Conservation (phyloP, 2,113 vertebrate genomes). For the Emydura subglobosa region DNA sequence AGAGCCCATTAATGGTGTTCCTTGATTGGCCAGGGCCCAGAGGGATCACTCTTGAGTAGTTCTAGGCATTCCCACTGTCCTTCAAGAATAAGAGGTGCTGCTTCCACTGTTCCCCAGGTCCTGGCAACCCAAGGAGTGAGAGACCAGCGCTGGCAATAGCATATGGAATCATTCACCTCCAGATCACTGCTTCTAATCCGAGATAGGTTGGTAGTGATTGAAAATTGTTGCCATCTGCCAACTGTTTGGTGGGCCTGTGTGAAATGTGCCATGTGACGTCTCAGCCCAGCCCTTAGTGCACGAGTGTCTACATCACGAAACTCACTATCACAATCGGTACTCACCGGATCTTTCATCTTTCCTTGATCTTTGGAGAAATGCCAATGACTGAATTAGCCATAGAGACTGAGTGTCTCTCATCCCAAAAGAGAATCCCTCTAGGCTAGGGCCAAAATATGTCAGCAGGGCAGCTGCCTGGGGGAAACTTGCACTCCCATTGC, state of each 20-base stretch:
- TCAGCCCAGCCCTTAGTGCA: conserved; percentile 38
- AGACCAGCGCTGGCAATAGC: conserved; percentile 35
- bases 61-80: background rate
- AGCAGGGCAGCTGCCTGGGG: conserved; percentile 5
- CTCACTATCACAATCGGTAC: background rate
- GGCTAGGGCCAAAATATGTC: conserved; percentile 51
- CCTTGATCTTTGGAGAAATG: fast-evolving
- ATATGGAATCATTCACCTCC: conserved; percentile 70
- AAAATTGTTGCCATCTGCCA: conserved; percentile 61
- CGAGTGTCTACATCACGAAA: conserved; percentile 42
- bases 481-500: background rate
- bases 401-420: conserved; percentile 18
- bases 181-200: conserved; percentile 54
- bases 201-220: conserved; percentile 61
- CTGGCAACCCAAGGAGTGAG: background rate
- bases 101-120: background rate
- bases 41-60: background rate
- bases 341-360: conserved; percentile 36
- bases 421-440: background rate
- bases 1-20: background rate
- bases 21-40: fast-evolving
- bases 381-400: conserved; percentile 51
- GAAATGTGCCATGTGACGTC: conserved; percentile 53
- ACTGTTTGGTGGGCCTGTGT: conserved; percentile 56
- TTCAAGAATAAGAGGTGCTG: background rate